Evolutionary conservation across 1,140 invertebrate species (phyloP), one percentile per base, ranked within the genome.

Genomic region (Habropoda laboriosa): DNA sequence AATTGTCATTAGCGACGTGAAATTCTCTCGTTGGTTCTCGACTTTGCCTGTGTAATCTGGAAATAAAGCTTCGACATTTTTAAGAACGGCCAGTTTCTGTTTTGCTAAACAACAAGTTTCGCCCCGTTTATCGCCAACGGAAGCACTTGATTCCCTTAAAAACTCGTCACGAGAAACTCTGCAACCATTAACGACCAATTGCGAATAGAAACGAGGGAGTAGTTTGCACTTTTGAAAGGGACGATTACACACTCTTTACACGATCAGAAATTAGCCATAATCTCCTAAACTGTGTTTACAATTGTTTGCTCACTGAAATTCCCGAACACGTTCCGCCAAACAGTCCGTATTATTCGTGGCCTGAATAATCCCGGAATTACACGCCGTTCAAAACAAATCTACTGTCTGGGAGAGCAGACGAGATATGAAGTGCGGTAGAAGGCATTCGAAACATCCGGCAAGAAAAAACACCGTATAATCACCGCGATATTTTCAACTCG

Each of bases 21-120:
- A 51, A 70, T 38, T 70, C 24, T 6, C 49, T 49, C 55, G 55
- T 53, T 70, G 24, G 67, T 35, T 55, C 27, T 53, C 49, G 47
- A 21, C 21, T 27, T 38, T 21, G 49, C 27, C 38, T 27, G 2
- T 38, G 24, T 12, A 7, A 3, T 70, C 24, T 30, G n/a, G 10
- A 13, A 70, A 38, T 27, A 55, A 32, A 30, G 53, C 53, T 27
- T 42, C 27, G 4, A n/a, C n/a, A n/a, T n/a, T n/a, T n/a, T n/a
- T n/a, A n/a, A n/a, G n/a, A n/a, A n/a, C n/a, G n/a, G n/a, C n/a
- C n/a, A n/a, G n/a, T n/a, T n/a, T n/a, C n/a, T n/a, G n/a, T n/a
- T n/a, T n/a, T n/a, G n/a, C n/a, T n/a, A n/a, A n/a, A n/a, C 2
- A 38, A 40, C 10, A 16, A 13, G 5, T 16, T 24, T 21, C n/a